A percentile compares a stretch with the other conserved stretches of the same genome.
These are phyloP conservation scores for Chanos chanos DNA, from an alignment of 2,797 vertebrate species.

Conservation along the genomic window DNA sequence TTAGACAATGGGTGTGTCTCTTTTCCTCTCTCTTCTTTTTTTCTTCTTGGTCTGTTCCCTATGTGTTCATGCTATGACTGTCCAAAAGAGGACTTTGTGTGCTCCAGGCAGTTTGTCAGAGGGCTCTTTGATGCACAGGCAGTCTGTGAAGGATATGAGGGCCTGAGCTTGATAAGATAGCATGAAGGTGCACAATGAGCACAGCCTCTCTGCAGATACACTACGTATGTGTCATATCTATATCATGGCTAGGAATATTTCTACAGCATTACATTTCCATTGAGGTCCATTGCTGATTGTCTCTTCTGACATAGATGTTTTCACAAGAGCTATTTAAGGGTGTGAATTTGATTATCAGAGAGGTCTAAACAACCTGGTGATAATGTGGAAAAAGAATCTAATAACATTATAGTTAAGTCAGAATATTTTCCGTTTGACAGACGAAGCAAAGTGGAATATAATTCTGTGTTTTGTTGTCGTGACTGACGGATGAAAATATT, in stretches of 20 bases:
- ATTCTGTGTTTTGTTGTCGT: too few species aligned
- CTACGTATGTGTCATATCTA: neutral
- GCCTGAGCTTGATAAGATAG: slow-evolving; percentile 6
- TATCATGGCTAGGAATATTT: too few species aligned
- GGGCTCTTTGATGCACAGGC: slow-evolving; percentile 8
- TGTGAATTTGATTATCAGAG: neutral
- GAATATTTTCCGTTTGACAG: too few species aligned
- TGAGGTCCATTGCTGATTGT: too few species aligned
- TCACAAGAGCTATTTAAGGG: too few species aligned
- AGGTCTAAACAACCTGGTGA: neutral
- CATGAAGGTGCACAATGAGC: neutral
- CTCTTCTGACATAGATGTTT: too few species aligned
- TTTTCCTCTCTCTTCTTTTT: neutral
- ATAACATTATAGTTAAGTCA: too few species aligned
- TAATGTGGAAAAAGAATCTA: neutral
- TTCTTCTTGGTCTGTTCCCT: neutral
- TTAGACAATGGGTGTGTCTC: neutral
- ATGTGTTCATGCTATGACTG: too few species aligned
- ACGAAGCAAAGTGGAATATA: too few species aligned
- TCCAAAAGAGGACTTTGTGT: too few species aligned
- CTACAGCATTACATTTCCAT: too few species aligned
- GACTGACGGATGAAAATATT: too few species aligned
- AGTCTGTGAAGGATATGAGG: neutral
- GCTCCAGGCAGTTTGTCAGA: neutral
- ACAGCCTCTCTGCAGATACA: slow-evolving; percentile 8